Base-by-base conservation (phyloP, 1,140 invertebrate genomes). In the Trachymyrmex septentrionalis region DNA sequence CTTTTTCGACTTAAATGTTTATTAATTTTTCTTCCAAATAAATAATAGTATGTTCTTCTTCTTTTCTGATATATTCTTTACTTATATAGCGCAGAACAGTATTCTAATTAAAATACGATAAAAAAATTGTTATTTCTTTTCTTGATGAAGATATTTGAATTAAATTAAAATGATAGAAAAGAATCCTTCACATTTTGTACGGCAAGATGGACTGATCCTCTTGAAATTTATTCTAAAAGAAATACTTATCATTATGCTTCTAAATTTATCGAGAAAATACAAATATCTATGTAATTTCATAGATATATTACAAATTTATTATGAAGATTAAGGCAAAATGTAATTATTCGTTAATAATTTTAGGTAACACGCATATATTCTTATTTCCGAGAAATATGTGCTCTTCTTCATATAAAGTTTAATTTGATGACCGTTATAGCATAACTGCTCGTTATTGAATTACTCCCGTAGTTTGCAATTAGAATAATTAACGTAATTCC, bases 401-500 rank as follows among this genome's bases (percentile, higher is more conserved):
- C 27, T 75, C 19, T 14, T 19, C 21, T 75, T 84, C 19, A 61
- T 48, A 73, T 48, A 30, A 81, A 73, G 5, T 63, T 75, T 48
- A 84, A 61, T 75, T 75, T 61, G 24, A 21, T 21, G 9, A 55
- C 38, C 5, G 57, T 82, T 44, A 61, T 61, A 1, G 7, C n/a
- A 48, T 21, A 30, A 21, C 38, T 9, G 10, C 10, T 59, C 57
- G 34, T 73, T 82, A 61, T 73, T 73, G 38, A 82, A 84, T 84
- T 75, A 84, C 7, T 63, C 80, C 44, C 38, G 48, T 21, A 71
- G 21, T 44, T 75, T 44, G 80, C 69, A 75, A 84, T 84, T 84
- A 84, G 80, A 84, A 84, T 84, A 84, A 84, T 84, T 57, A 84
- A 75, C 44, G 55, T 75, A 61, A 84, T 75, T 84, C 57, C 38